Evolutionary conservation across 1,140 invertebrate genomes (phyloP).

Genomic region (Drosophila kohkoa): DNA sequence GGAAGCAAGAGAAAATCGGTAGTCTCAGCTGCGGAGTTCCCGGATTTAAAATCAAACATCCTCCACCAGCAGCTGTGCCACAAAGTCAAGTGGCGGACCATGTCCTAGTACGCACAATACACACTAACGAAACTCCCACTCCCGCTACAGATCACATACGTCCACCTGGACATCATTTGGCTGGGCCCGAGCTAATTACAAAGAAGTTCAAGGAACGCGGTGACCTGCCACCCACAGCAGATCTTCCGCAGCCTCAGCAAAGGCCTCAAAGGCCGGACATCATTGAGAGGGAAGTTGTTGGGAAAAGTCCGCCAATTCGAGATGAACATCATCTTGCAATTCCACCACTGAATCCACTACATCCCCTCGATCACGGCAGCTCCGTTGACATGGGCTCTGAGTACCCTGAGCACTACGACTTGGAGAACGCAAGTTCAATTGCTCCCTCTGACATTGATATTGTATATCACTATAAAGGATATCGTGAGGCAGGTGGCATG

Average conservation of each 20-base stretch:
- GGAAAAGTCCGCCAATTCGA: conserved; percentile 90
- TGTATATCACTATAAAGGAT: conserved; percentile 98
- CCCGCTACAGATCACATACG: conserved; percentile 49
- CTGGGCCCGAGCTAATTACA: conserved; percentile 92
- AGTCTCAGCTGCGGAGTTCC: conserved; percentile 85
- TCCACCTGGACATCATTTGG: conserved; percentile 87
- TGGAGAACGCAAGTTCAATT: conserved; percentile 98
- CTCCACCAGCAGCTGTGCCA: conserved; percentile 87
- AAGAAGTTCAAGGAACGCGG: conserved; percentile 94
- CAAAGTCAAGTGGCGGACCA: conserved; percentile 86
- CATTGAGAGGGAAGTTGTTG: conserved; percentile 94
- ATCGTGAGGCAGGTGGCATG: conserved; percentile 91
- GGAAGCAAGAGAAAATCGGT: conserved; percentile 92
- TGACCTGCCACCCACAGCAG: conserved; percentile 88
- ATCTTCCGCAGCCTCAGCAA: conserved; percentile 85
- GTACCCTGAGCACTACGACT: conserved; percentile 97
- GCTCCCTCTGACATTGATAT: conserved; percentile 99
- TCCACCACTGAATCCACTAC: conserved; percentile 88
- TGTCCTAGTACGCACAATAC: conserved; percentile 85
- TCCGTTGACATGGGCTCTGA: conserved; percentile 91
- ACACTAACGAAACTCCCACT: conserved; percentile 61
- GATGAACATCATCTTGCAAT: conserved; percentile 92
- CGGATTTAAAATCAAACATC: conserved; percentile 88
- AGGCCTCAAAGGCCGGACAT: conserved; percentile 95
- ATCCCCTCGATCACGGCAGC: conserved; percentile 88